A percentile compares a stretch with the other conserved stretches of the same genome.
These are phyloP conservation scores for Eleutherodactylus coqui DNA, from an alignment of 2,797 vertebrate genomes.

Conservation along the genomic window DNA sequence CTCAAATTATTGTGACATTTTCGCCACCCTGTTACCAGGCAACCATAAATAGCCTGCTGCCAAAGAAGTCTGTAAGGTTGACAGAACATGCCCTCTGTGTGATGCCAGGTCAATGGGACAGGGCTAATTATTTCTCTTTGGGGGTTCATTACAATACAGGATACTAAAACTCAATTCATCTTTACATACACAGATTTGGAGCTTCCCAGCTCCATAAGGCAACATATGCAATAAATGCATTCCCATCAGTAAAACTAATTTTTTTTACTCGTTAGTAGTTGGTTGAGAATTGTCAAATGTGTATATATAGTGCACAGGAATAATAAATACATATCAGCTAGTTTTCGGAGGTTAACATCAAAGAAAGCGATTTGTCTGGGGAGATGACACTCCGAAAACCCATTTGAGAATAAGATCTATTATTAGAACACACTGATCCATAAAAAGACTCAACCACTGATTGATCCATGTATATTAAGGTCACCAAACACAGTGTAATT, in stretches of 20 bases:
- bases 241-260: background rate
- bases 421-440: constrained; percentile 31
- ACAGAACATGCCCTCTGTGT: constrained; percentile 3
- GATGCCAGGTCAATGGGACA: constrained; percentile 22
- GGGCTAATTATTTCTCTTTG: constrained; percentile 26
- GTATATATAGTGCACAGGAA: background rate
- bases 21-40: constrained; percentile 5
- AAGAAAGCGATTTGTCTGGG: background rate
- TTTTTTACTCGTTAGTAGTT: too few species aligned
- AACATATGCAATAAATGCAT: background rate
- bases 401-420: constrained; percentile 24
- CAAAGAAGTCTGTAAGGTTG: background rate
- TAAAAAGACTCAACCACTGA: constrained; percentile 50
- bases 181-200: background rate
- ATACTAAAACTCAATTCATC: background rate
- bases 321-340: background rate
- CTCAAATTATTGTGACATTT: constrained; percentile 17
- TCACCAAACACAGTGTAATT: constrained; percentile 51
- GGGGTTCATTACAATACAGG: constrained; percentile 1
- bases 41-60: background rate
- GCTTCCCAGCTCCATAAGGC: background rate
- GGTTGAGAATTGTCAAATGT: background rate
- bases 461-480: constrained; percentile 51
- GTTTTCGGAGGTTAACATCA: background rate
- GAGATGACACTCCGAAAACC: constrained; percentile 17